Base-by-base conservation (phyloP, 2,797 vertebrate species). In the Scarus forsteni region DNA sequence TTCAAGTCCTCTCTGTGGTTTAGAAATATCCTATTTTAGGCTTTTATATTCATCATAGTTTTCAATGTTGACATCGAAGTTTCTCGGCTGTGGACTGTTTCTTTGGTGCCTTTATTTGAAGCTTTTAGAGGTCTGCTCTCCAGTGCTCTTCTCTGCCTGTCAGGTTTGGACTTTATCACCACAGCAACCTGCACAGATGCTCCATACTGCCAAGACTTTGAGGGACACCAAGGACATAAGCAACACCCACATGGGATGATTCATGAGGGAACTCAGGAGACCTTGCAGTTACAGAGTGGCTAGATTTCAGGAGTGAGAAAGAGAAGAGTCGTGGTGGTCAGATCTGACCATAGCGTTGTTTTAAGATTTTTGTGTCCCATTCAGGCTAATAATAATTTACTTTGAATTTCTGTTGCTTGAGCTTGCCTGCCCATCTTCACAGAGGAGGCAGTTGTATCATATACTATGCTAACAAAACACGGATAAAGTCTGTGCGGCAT, bases 191-290 rank as follows among this genome's bases (percentile, higher is more conserved):
- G 27, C 45, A 59, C 54, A 76, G 62, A 79, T 12, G 3, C 66
- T 57, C 68, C 62, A 54, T 75, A 73, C 59, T 67, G 67, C 61
- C 1, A 39, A 62, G 36, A 19, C 79, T 70, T 53, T 57, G 59
- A 63, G 54, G 75, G 64, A 77, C 74, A 74, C 58, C 66, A 58
- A 68, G 53, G 57, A 69, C 59, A 65, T 74, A 77, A 87, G 82
- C 82, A 83, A 62, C 81, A 51, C 78, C 75, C 74, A 85, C 87
- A 63, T 62, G 60, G 49, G 56, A 79, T 85, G 79, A 81, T 76
- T 81, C 79, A 85, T 43, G n/a, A 54, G 59, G 70, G 55, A 76
- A 64, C 13, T 51, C 3, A 18, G 34, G 65, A 54, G 43, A 48
- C 68, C 52, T 65, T 64, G 48, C 40, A 40, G 42, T 83, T 72